phyloP scores from a whole-genome alignment of 1,140 invertebrate species.

The Dermatophagoides farinae region DNA sequence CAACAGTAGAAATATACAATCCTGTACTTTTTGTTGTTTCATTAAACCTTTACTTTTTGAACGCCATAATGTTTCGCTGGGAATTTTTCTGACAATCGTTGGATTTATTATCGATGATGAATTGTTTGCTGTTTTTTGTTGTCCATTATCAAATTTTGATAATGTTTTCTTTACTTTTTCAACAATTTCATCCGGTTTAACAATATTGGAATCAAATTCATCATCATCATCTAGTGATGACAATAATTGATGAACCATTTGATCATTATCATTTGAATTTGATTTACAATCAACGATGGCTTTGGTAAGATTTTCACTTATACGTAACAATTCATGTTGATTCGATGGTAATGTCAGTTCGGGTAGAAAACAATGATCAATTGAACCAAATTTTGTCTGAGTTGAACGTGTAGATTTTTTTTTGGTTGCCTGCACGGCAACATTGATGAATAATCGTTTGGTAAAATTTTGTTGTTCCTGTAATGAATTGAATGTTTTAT shows the following conservation, averaged over 20 bases:
- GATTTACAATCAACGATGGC: not conserved
- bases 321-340: no score
- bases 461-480: not conserved
- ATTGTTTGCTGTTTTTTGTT: no score
- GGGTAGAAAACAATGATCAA: constrained; percentile 6
- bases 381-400: constrained; percentile 7
- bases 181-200: not conserved
- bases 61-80: no score
- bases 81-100: not conserved
- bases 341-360: not conserved
- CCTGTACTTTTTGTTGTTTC: constrained; percentile 1
- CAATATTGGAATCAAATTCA: not conserved
- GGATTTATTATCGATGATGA: not conserved
- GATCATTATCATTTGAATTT: not conserved
- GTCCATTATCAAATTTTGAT: not conserved
- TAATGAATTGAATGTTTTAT: not conserved
- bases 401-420: not conserved
- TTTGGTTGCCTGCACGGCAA: not conserved
- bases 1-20: not conserved
- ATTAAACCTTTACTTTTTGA: not conserved
- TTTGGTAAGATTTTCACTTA: not conserved
- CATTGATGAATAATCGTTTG: not conserved
- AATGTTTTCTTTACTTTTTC: not conserved
- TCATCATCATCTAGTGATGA: not conserved
- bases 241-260: not conserved